Base-by-base conservation (phyloP, 2,888 invertebrate genomes). In the Portevinia maculata region DNA sequence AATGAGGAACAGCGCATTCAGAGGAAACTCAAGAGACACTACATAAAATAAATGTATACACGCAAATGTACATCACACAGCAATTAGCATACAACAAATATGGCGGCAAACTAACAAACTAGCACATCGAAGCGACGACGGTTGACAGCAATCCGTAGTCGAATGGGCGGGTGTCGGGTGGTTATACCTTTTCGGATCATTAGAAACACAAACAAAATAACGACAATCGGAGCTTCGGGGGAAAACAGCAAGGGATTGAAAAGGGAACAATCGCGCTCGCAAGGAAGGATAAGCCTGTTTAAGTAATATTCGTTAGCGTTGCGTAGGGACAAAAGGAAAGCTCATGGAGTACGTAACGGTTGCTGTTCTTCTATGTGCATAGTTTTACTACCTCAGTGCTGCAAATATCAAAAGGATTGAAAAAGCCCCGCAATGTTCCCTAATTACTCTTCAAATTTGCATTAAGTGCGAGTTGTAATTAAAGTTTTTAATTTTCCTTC, bases 401-500 rank as follows among this genome's bases (percentile, higher is more conserved):
- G 65, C 71, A 78, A 57, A 71, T 71, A 65, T 64, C 64, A 70
- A 32, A 55, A 50, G 60, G 50, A 76, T 57, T 73, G 62, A 57
- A 83, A 62, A 62, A 73, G 78, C 50, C 55, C 37, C 57, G 83
- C 83, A 75, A 64, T 84, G 71, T 85, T 84, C 71, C 83, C 83
- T 85, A 85, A 85, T 85, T 85, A 85, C 85, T 79, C 81, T 79
- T 83, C 78, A 84, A 85, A 84, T 84, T 84, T 84, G 84, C 85
- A 83, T 76, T 83, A 84, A 84, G 84, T 85, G 84, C 79, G 84
- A 83, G 84, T 75, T 78, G 69, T 79, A 84, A 84, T 84, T 85
- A 84, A 85, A 85, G 84, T 70, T 75, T 78, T 73, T 73, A 78
- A 84, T 73, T 84, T 79, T 71, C 69, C 71, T 75, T 78, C 74